A percentile compares a stretch with the other conserved stretches of the same genome.
Conservation (phyloP, 2,888 invertebrate genomes). For the Beris chalybata region DNA sequence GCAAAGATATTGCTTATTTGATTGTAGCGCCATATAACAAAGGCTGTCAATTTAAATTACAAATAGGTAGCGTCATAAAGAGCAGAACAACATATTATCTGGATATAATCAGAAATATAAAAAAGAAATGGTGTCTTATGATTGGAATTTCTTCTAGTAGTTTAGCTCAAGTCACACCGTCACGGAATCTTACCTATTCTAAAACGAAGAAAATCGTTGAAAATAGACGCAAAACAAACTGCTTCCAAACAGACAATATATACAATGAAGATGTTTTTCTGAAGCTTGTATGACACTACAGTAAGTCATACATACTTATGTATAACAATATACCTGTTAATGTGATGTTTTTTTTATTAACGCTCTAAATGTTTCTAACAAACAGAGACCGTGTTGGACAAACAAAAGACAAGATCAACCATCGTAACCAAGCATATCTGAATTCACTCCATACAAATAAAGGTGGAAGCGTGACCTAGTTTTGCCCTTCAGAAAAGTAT, state of each 20-base stretch:
- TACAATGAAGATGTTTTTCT: neutral
- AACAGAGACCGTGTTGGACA: neutral
- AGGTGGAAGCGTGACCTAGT: neutral
- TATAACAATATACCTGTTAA: too few relatives aligned
- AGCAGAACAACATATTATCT: neutral
- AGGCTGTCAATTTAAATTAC: neutral
- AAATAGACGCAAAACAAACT: neutral
- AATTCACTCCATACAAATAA: neutral
- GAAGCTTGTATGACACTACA: too few relatives aligned
- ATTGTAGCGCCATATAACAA: neutral
- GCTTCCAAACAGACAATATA: neutral
- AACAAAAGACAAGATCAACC: constrained; percentile 13
- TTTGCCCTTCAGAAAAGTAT: neutral
- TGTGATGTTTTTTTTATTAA: constrained; percentile 7
- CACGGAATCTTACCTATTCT: neutral
- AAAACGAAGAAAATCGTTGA: constrained; percentile 12
- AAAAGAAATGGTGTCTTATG: neutral
- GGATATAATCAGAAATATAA: neutral
- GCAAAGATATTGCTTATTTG: too few relatives aligned
- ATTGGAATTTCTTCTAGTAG: neutral
- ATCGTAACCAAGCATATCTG: neutral
- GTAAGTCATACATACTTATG: too few relatives aligned
- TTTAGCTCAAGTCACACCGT: neutral
- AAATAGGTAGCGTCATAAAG: neutral
- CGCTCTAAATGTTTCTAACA: constrained; percentile 15